Base-by-base conservation (phyloP, 2,888 invertebrate genomes). In the Iselma pallidipennis region DNA sequence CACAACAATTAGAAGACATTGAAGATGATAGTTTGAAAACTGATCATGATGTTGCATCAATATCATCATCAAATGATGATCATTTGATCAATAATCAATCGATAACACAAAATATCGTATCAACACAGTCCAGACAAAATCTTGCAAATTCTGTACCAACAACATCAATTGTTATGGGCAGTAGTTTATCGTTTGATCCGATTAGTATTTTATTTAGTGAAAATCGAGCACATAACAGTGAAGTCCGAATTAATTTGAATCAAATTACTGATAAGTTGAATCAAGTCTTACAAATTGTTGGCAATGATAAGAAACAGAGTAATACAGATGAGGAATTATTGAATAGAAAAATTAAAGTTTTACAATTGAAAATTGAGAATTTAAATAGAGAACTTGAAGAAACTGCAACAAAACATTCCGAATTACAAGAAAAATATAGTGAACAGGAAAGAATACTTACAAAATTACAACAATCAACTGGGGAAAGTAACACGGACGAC, bases 231-330 rank as follows among this genome's bases (percentile, higher is more conserved):
- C 87, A 89, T 62, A 88, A 88, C 73, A 83, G 87, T 7, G 90
- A 90, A 77, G 78, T 90, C n/a, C 82, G 89, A 65, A 84, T 89
- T 80, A 85, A 86, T 66, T 80, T 90, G 63, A 81, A 84, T n/a
- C 86, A 88, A 73, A 82, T 90, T 66, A 83, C 86, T 21, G 85
- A 86, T 59, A 89, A 89, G 80, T 80, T 90, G 33, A 89, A 90
- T 71, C 83, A 82, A 66, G 80, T 89, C 23, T 71, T 87, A 21
- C 56, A 51, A 28, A 16, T 33, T 84, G 85, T 67, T 14, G 61
- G 66, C 53, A 56, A 58, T 16, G 64, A 55, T 10, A 23, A 29
- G n/a, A 45, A 68, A 55, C 50, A n/a, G 76, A 69, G 72, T 25
- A 61, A 63, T 1, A 55, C 59, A 16, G 37, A 9, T 45, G 33